Evolutionary conservation across 30 jellyfish, hydroid and myxozoan species (phyloP).

Genomic region (Aurelia sp.): DNA sequence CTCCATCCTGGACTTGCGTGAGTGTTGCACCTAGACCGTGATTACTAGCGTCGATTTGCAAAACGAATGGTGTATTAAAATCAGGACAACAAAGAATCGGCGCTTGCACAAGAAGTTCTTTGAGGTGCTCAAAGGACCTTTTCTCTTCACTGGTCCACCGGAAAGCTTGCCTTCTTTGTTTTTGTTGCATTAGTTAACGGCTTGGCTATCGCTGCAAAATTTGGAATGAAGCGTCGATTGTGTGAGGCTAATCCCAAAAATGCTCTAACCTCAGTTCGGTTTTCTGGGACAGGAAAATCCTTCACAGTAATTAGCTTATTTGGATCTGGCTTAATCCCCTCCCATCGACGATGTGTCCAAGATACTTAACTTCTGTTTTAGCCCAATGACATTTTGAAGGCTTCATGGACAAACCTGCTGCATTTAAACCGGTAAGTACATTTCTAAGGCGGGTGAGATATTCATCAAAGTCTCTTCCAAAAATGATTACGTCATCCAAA

Average conservation of each 20-base stretch:
- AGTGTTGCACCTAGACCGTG: slow-evolving; percentile 73
- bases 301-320: slow-evolving; percentile 28
- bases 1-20: slow-evolving; percentile 35
- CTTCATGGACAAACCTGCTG: slow-evolving; percentile 44
- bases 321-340: slow-evolving; percentile 65
- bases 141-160: slow-evolving; percentile 41
- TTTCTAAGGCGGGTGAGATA: slow-evolving; percentile 41
- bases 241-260: slow-evolving; percentile 56
- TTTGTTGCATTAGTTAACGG: slow-evolving; percentile 33
- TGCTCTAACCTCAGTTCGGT: slow-evolving; percentile 19
- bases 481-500: slow-evolving; percentile 76
- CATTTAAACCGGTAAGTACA: slow-evolving; percentile 16
- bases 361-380: slow-evolving; percentile 22
- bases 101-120: slow-evolving; percentile 10
- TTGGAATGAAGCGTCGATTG: slow-evolving; percentile 43
- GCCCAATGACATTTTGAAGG: slow-evolving; percentile 40
- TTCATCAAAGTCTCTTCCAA: slow-evolving; percentile 30
- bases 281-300: slow-evolving; percentile 58
- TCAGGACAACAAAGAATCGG: slow-evolving; percentile 74
- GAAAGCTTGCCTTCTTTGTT: slow-evolving; percentile 5
- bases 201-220: slow-evolving; percentile 27
- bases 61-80: slow-evolving; percentile 15
- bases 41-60: slow-evolving; percentile 66
- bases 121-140: slow-evolving; percentile 38
- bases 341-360: slow-evolving; percentile 32